These are phyloP conservation scores for Rhysida immarginata DNA, from an alignment of 1,140 invertebrate genomes.

Conservation along the genomic window DNA sequence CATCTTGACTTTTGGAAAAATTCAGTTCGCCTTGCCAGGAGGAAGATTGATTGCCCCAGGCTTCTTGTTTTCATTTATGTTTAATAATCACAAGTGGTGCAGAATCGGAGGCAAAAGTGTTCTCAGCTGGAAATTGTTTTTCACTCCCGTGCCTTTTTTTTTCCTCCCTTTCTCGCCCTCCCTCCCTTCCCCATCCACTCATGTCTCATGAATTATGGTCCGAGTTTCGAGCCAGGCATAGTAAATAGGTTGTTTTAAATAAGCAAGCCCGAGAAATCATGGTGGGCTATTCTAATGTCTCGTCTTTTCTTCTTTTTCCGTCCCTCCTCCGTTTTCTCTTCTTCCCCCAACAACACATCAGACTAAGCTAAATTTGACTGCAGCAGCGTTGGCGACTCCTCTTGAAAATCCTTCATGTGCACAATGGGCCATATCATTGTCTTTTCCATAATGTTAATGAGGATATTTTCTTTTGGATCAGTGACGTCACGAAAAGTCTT, in stretches of 20 bases:
- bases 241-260: slow-evolving; percentile 5
- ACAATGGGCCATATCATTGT: not conserved
- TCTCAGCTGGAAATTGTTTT: slow-evolving; percentile 3
- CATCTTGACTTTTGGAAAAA: too few species aligned
- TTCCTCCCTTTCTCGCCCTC: too few species aligned
- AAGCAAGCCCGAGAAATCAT: not conserved
- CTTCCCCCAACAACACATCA: not conserved
- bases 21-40: not conserved
- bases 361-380: not conserved
- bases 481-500: too few species aligned
- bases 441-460: not conserved
- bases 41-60: not conserved
- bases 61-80: slow-evolving; percentile 4
- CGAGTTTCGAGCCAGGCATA: slow-evolving; percentile 1
- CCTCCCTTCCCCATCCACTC: not conserved
- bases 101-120: not conserved
- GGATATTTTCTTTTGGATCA: not conserved
- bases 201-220: slow-evolving; percentile 2
- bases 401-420: not conserved
- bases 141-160: not conserved
- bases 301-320: too few species aligned
- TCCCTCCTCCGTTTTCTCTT: too few species aligned
- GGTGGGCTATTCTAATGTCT: not conserved
- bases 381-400: too few species aligned
- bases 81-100: slow-evolving; percentile 4